Evolutionary conservation across 1,140 invertebrate genomes (phyloP).

Genomic region (Phocides pigmalion): DNA sequence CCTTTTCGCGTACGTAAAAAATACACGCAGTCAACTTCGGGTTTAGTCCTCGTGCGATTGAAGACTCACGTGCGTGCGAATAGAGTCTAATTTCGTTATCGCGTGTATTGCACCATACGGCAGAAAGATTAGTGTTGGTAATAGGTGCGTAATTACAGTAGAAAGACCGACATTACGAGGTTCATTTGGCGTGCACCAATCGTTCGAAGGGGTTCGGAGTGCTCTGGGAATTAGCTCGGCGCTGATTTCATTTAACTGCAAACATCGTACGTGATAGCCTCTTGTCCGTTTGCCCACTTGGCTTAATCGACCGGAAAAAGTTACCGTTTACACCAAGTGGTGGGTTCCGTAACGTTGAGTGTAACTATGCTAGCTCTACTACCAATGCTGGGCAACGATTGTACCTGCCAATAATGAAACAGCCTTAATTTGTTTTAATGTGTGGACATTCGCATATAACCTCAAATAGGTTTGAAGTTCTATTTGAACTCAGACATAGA

Average conservation of each 20-base stretch:
- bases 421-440: no score
- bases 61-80: conserved; percentile 43
- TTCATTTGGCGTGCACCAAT: conserved; percentile 77
- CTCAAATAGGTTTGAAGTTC: no score
- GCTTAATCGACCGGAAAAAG: conserved; percentile 26
- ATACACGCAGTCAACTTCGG: conserved; percentile 31
- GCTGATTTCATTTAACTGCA: conserved; percentile 66
- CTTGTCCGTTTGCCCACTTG: conserved; percentile 26
- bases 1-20: conserved; percentile 63
- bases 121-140: conserved; percentile 75
- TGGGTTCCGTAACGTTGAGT: conserved; percentile 2
- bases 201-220: conserved; percentile 70
- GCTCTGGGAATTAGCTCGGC: conserved; percentile 58
- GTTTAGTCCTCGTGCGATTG: conserved; percentile 22
- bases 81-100: conserved; percentile 47
- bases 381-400: background rate
- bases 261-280: conserved; percentile 60
- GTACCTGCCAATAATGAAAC: no score
- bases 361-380: background rate
- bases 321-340: conserved; percentile 6
- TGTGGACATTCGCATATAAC: no score
- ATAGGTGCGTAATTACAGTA: conserved; percentile 79
- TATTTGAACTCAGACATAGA: no score
- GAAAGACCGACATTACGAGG: conserved; percentile 79
- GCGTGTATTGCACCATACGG: conserved; percentile 32